Conservation (phyloP, 2,113 vertebrate species). For the Mionectes macconnelli region DNA sequence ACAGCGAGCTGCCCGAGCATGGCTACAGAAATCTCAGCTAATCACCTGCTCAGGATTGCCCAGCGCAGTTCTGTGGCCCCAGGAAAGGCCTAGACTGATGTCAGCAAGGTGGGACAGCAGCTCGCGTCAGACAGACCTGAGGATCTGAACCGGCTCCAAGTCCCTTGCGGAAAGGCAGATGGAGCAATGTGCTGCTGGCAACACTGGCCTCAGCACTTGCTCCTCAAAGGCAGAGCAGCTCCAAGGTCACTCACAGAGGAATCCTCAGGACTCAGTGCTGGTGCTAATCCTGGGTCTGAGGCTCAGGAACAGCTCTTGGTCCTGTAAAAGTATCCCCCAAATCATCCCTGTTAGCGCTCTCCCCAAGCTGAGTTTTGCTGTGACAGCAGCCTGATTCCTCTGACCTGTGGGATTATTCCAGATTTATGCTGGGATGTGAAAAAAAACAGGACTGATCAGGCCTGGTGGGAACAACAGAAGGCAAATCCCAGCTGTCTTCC, state of each 20-base stretch:
- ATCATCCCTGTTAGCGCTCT: neutral
- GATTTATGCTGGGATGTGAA: neutral
- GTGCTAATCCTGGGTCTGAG: neutral
- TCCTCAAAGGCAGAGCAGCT: neutral
- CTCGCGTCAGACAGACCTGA: neutral
- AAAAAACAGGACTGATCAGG: neutral
- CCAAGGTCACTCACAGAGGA: neutral
- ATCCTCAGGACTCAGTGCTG: rapidly evolving
- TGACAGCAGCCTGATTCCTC: neutral
- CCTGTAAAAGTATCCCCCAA: neutral
- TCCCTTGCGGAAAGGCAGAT: neutral
- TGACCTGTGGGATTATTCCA: constrained; percentile 14
- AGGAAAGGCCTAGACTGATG: rapidly evolving
- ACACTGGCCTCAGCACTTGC: neutral
- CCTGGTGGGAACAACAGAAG: constrained; percentile 31
- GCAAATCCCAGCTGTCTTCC: constrained; percentile 45
- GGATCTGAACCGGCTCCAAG: neutral
- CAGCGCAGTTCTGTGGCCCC: rapidly evolving
- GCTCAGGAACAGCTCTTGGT: neutral
- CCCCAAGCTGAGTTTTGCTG: neutral
- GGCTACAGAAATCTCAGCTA: neutral
- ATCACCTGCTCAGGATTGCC: rapidly evolving
- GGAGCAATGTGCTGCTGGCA: rapidly evolving
- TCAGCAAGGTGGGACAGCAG: neutral
- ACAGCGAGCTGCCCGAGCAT: neutral